Conservation (phyloP, 2,888 invertebrate genomes). For the Ctenicera cuprea region DNA sequence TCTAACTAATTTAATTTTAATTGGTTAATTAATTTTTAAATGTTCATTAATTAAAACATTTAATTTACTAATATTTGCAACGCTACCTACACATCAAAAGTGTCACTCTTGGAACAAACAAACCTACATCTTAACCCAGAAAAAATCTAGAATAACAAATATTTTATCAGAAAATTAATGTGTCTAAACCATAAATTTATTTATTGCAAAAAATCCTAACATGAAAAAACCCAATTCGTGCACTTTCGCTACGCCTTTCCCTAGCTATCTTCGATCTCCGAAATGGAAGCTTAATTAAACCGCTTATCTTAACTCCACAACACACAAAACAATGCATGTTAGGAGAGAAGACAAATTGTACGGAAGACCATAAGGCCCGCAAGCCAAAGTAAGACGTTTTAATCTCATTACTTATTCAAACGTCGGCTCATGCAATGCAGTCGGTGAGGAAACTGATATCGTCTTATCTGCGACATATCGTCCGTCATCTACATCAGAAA, state of each 20-base stretch:
- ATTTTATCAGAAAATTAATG: not conserved
- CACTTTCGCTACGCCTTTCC: slow-evolving; percentile 27
- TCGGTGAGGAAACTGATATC: slow-evolving; percentile 55
- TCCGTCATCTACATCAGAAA: slow-evolving; percentile 57
- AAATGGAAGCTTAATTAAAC: slow-evolving; percentile 27
- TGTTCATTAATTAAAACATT: too few relatives aligned
- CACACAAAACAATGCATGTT: slow-evolving; percentile 13
- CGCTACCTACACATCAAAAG: too few relatives aligned
- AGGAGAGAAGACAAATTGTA: slow-evolving; percentile 27
- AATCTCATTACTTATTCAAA: slow-evolving; percentile 51
- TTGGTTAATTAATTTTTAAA: too few relatives aligned
- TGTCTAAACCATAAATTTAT: not conserved
- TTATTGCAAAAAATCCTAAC: not conserved
- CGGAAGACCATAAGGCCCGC: slow-evolving; percentile 33
- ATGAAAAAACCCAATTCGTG: not conserved
- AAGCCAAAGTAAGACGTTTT: slow-evolving; percentile 24
- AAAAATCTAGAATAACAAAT: not conserved
- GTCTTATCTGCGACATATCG: slow-evolving; percentile 54
- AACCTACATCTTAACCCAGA: slow-evolving; percentile 11
- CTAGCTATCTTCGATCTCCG: slow-evolving; percentile 7
- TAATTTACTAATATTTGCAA: too few relatives aligned
- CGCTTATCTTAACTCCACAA: slow-evolving; percentile 4
- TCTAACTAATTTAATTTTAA: too few relatives aligned
- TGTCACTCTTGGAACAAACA: not conserved
- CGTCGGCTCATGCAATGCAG: slow-evolving; percentile 41